Percentiles rank a stretch among this genome's conserved stretches.
Conservation (phyloP, 2,797 vertebrate genomes). For the Gallinago stenura region DNA sequence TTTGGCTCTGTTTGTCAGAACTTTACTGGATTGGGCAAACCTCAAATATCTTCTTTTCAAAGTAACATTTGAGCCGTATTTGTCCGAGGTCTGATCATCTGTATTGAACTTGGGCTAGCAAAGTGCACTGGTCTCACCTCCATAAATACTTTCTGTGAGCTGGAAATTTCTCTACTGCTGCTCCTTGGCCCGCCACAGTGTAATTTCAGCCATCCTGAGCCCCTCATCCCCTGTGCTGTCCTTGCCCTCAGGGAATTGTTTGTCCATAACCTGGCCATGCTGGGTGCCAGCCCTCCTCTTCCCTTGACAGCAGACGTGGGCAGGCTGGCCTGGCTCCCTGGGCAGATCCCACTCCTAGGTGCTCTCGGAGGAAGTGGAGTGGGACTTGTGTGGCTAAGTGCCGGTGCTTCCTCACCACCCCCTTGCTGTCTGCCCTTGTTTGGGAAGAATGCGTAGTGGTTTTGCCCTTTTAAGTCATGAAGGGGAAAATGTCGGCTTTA, state of each 20-base stretch:
- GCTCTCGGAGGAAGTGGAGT: not conserved
- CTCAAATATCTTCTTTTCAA: not conserved
- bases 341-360: not conserved
- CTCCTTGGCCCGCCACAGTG: not conserved
- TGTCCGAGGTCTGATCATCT: not conserved
- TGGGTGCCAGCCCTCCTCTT: not conserved
- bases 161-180: not conserved
- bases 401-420: not conserved
- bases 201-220: not conserved
- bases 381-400: not conserved
- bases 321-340: not conserved
- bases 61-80: not conserved
- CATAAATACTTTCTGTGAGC: not conserved
- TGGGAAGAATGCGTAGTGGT: not conserved
- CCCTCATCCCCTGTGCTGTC: not conserved
- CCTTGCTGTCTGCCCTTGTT: not conserved
- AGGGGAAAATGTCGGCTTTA: not conserved
- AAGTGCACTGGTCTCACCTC: not conserved
- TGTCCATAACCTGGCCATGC: not conserved
- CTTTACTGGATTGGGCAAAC: not conserved
- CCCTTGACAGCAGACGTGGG: accelerated
- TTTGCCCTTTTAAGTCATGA: not conserved
- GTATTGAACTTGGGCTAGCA: not conserved
- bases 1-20: not conserved
- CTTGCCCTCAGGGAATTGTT: not conserved